Evolutionary conservation across 2,888 invertebrate genomes (phyloP).

Genomic region (Meloe dianella): DNA sequence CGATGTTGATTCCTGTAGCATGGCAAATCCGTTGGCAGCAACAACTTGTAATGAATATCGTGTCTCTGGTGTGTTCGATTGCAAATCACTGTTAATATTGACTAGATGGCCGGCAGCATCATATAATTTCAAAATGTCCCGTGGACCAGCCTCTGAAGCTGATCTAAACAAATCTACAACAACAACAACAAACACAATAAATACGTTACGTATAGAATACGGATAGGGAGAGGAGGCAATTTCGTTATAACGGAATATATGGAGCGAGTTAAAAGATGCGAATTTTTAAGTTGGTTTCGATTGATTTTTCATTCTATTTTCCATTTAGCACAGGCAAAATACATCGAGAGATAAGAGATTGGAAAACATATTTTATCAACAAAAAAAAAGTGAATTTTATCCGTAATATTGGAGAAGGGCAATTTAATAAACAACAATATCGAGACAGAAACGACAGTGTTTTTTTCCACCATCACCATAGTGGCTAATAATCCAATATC

Average conservation of each 20-base stretch:
- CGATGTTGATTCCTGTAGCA: slow-evolving; percentile 57
- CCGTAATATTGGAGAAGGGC: not conserved
- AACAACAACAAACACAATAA: slow-evolving; percentile 16
- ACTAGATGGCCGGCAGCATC: slow-evolving; percentile 67
- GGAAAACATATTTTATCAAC: too few relatives aligned
- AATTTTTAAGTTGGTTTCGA: too few relatives aligned
- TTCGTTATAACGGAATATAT: not conserved
- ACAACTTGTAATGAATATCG: slow-evolving; percentile 58
- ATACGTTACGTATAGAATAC: too few relatives aligned
- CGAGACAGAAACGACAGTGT: not conserved
- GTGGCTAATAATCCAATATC: not conserved
- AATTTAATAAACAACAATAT: too few relatives aligned
- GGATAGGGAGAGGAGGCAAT: not conserved
- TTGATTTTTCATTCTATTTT: not conserved
- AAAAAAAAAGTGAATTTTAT: not conserved
- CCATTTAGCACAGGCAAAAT: not conserved
- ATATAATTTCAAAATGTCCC: slow-evolving; percentile 70
- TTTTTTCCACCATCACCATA: not conserved
- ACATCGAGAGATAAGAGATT: too few relatives aligned
- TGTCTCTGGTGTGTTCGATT: slow-evolving; percentile 64
- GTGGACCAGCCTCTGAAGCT: slow-evolving; percentile 71
- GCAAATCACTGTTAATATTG: slow-evolving; percentile 67
- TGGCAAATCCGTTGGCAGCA: slow-evolving; percentile 57
- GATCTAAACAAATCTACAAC: slow-evolving; percentile 69
- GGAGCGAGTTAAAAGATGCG: not conserved